Evolutionary conservation across 2,113 vertebrate species (phyloP), one percentile per base, ranked within the genome.

Genomic region (Xenotilapia flavipinnis): DNA sequence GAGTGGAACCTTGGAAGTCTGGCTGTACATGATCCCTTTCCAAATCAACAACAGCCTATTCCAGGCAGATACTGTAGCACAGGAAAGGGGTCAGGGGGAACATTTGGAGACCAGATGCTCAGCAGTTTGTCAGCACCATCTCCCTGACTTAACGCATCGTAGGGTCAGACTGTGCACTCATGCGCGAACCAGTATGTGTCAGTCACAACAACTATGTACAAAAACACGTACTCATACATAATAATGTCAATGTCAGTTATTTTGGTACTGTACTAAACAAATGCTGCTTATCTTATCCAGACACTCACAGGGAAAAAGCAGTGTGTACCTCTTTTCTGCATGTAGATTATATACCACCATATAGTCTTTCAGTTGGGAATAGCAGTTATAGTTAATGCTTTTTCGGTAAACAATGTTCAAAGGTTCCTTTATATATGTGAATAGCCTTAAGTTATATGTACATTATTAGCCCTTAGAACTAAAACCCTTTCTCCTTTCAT

Each of bases 71-170:
- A 89, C 87, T 91, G 93, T 86, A 93, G 77, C 91, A 86, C 92
- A 90, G 89, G 86, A 87, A 87, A 85, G 87, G 92, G 94, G 94
- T 94, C 93, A 94, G 3, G 28, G 88, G 73, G 88, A 95, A 96
- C 96, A 96, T 96, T 96, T 96, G 96, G 96, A 94, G 89, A 93
- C 95, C 96, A 97, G 95, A 97, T 96, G 96, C 93, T 92, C 89
- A 81, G 90, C 90, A 87, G 89, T 92, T 91, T 95, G 92, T 93
- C 95, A 92, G 92, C 89, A 87, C 80, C 90, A 77, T 96, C 87
- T 95, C 92, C 40, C 90, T 81, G 92, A 89, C 88, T 91, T 88
- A 83, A 91, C 81, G 88, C 87, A 80, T 82, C 65, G 49, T 79
- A 81, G 88, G 94, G 93, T 93, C 91, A 93, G 89, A 60, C 82